Conservation (phyloP, 2,888 invertebrate genomes). For the Zele albiditarsus region DNA sequence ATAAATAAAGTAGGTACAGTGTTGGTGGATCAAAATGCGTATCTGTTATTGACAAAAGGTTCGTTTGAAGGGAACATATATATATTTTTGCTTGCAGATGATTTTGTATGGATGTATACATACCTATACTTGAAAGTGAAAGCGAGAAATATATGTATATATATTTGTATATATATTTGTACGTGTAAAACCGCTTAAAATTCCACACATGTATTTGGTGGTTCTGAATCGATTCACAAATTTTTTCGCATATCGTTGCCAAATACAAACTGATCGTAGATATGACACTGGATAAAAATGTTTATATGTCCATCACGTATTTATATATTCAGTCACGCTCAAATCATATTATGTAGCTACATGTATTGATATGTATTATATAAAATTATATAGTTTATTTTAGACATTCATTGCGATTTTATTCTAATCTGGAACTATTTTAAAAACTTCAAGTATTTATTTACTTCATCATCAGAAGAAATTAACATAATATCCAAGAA, state of each 20-base stretch:
- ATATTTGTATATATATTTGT: background rate
- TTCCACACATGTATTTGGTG: constrained; percentile 16
- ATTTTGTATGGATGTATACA: background rate
- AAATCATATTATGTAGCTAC: constrained; percentile 1
- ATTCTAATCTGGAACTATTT: too few relatives aligned
- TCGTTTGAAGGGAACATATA: background rate
- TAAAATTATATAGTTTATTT: background rate
- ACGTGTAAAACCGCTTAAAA: constrained; percentile 14
- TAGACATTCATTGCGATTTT: background rate
- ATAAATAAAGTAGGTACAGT: constrained; percentile 10
- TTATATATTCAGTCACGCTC: constrained; percentile 12
- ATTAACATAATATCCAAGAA: too few relatives aligned
- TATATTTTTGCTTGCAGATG: background rate
- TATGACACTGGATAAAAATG: background rate
- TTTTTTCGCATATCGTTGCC: constrained; percentile 17
- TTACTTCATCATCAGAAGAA: too few relatives aligned
- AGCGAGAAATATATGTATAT: background rate
- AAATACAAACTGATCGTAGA: constrained; percentile 1
- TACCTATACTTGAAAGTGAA: too few relatives aligned
- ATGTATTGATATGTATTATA: background rate
- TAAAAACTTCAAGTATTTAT: too few relatives aligned
- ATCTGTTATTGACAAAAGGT: constrained; percentile 2
- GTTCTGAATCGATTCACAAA: constrained; percentile 27
- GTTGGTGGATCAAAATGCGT: constrained; percentile 24
- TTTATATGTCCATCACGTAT: constrained; percentile 19